Evolutionary conservation across 2,797 vertebrate species (phyloP).

Genomic region (Danionella dracula): DNA sequence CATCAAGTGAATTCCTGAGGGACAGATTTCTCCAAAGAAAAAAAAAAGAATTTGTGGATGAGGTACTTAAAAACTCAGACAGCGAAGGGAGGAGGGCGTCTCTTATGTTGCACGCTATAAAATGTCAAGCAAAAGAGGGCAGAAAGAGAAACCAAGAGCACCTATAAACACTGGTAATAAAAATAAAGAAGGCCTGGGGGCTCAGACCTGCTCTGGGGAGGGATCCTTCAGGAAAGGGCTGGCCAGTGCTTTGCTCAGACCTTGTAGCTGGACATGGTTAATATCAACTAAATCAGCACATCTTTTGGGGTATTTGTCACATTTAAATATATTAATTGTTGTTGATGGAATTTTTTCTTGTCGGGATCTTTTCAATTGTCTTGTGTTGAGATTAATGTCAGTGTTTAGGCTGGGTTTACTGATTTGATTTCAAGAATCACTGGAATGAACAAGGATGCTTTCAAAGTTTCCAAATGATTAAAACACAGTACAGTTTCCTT

Average conservation of each 20-base stretch:
- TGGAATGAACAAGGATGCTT: too few species aligned
- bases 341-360: too few species aligned
- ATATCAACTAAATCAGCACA: slow-evolving; percentile 1
- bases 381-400: too few species aligned
- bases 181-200: slow-evolving; percentile 20
- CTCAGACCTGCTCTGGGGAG: slow-evolving; percentile 35
- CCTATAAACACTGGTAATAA: slow-evolving; percentile 36
- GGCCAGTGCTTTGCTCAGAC: neutral
- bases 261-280: slow-evolving; percentile 1
- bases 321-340: too few species aligned
- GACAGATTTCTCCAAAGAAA: neutral
- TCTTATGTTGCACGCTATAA: slow-evolving; percentile 34
- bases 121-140: slow-evolving; percentile 27
- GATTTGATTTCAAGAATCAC: too few species aligned
- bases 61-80: slow-evolving; percentile 35
- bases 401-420: too few species aligned
- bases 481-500: too few species aligned
- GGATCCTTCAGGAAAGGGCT: slow-evolving; percentile 1
- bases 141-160: slow-evolving; percentile 32
- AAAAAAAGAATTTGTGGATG: slow-evolving; percentile 14
- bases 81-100: slow-evolving; percentile 19
- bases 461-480: too few species aligned
- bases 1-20: slow-evolving; percentile 30
- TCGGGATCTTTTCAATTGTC: too few species aligned
- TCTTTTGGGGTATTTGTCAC: too few species aligned